Base-by-base conservation (phyloP, 2,113 vertebrate genomes). In the Heterochromis multidens region DNA sequence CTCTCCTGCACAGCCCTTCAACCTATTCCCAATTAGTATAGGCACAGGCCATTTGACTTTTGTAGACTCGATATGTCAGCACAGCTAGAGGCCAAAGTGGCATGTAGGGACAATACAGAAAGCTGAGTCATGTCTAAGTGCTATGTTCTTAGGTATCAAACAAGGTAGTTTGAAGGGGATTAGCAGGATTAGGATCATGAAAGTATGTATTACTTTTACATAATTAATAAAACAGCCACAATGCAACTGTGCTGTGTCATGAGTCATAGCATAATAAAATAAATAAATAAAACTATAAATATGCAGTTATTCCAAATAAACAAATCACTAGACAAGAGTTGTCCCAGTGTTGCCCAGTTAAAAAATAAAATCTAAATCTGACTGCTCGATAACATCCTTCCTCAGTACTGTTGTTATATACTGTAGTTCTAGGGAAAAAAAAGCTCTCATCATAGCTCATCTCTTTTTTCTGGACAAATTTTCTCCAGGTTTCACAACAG, bases 231-330 rank as follows among this genome's bases (percentile, higher is more conserved):
- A 10, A 58, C 35, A 63, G 56, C 54, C 27, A 65, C 23, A 72
- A 9, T 2, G 37, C 62, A 54, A 17, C 52, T 57, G 46, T 2
- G 3, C n/a, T 52, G 43, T 76, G 76, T 40, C 54, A 72, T 77
- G 81, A 91, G 31, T 83, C 84, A 90, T 19, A 77, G 49, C 7
- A 81, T 35, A 19, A 72, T 49, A 49, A 19, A 19, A 37, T n/a
- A 35, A 63, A 76, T 43, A 43, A 62, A 77, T 17, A 83, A 35
- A 23, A 80, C 16, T 25, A 33, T 27, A 72, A 40, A 23, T 31
- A 17, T 35, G 21, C 43, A 25, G 10, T 60, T 29, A 29, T 57
- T 56, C 46, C n/a, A 58, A 52, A 83, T 60, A 57, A 67, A 79
- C 17, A 81, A 35, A n/a, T 57, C 8, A 25, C 1, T 43, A 21